Conservation (phyloP, 92 coral and sea anemone species). For the Epizoanthus illoricatus region DNA sequence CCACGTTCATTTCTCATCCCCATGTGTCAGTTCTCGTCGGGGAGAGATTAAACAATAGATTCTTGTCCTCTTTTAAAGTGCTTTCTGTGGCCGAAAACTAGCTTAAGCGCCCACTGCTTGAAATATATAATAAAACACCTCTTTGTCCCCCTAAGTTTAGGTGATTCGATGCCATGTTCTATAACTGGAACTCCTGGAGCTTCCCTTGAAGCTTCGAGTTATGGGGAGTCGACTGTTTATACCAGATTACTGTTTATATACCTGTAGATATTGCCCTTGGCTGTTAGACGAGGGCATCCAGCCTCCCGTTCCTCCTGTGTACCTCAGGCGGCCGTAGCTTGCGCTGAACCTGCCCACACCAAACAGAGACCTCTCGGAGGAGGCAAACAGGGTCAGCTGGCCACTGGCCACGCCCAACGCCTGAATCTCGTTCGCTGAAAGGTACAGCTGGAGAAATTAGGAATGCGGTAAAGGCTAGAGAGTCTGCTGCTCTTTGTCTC, state of each 20-base stretch:
- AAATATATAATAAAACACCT: no score
- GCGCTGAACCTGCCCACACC: constrained; percentile 23
- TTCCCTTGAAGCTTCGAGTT: background rate
- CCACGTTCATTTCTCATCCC: no score
- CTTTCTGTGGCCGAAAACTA: no score
- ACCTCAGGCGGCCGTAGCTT: constrained; percentile 18
- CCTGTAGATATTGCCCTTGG: constrained; percentile 39
- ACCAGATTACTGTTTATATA: background rate
- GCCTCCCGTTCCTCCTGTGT: constrained; percentile 29
- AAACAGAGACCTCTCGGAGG: constrained; percentile 3
- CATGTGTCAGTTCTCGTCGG: no score
- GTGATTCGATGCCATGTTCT: no score
- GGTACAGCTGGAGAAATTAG: background rate
- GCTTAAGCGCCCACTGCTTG: no score
- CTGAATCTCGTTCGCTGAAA: constrained; percentile 24
- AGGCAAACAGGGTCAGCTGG: constrained; percentile 10
- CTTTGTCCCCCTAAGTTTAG: background rate
- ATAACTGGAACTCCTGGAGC: background rate
- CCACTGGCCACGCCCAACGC: constrained; percentile 21
- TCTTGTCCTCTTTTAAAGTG: no score
- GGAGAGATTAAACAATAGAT: no score
- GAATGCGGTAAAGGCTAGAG: no score
- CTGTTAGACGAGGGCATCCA: constrained; percentile 35
- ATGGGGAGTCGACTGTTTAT: background rate
- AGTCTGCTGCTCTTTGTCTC: no score